Conservation (phyloP, 2,888 invertebrate genomes). For the Geotrupes spiniger region DNA sequence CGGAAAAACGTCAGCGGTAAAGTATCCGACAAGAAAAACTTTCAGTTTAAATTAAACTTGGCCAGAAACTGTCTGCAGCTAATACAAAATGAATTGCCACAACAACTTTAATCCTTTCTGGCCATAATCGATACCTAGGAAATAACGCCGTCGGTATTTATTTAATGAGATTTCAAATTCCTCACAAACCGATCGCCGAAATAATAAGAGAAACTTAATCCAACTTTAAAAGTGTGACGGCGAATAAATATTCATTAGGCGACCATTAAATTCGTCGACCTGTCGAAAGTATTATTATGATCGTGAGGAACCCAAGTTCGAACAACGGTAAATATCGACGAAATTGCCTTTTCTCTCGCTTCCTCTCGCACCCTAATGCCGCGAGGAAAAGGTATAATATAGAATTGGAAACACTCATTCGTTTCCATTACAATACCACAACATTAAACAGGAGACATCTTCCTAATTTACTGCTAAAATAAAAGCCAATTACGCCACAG, state of each 20-base stretch:
- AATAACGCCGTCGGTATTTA: slow-evolving; percentile 3
- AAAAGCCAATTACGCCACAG: slow-evolving; percentile 27
- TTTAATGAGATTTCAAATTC: slow-evolving; percentile 6
- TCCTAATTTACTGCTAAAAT: slow-evolving; percentile 29
- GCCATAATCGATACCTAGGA: too few species aligned
- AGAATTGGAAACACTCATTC: slow-evolving; percentile 26
- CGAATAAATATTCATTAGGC: slow-evolving; percentile 13
- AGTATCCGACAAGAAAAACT: too few species aligned
- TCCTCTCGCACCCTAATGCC: not conserved
- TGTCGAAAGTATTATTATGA: too few species aligned
- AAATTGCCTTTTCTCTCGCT: slow-evolving; percentile 1
- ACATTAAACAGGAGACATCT: slow-evolving; percentile 31
- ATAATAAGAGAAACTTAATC: slow-evolving; percentile 7
- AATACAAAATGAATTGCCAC: slow-evolving; percentile 2
- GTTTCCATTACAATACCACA: slow-evolving; percentile 32
- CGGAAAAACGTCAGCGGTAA: too few species aligned
- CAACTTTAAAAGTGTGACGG: too few species aligned
- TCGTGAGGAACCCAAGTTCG: too few species aligned
- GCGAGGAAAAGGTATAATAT: slow-evolving; percentile 13
- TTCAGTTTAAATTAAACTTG: too few species aligned
- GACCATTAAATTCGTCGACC: not conserved
- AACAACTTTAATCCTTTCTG: not conserved
- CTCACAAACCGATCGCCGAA: not conserved
- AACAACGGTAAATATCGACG: slow-evolving; percentile 12
- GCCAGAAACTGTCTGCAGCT: slow-evolving; percentile 3